These are phyloP conservation scores for Cariama cristata DNA, from an alignment of 2,113 vertebrate genomes.

Conservation along the genomic window DNA sequence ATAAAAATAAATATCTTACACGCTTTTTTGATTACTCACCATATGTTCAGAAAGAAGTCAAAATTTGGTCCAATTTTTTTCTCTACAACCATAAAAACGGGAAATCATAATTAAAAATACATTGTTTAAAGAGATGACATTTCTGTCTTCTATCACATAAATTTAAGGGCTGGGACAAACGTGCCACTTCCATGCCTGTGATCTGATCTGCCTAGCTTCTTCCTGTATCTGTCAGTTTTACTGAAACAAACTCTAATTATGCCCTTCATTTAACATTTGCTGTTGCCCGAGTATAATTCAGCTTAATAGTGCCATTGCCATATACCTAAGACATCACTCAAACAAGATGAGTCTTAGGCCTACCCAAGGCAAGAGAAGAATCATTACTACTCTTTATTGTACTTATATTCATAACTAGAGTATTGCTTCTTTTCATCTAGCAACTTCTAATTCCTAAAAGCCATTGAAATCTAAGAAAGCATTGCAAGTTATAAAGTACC, in stretches of 20 bases:
- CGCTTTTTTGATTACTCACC: not conserved
- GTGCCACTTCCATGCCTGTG: not conserved
- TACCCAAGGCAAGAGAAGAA: not conserved
- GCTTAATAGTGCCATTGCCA: not conserved
- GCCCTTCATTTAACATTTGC: not conserved
- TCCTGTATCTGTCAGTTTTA: not conserved
- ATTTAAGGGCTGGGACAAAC: not conserved
- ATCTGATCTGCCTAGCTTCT: not conserved
- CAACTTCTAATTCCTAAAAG: not conserved
- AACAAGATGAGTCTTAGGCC: not conserved
- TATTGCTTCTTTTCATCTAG: slow-evolving; percentile 8
- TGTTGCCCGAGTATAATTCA: not conserved
- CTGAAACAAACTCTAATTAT: not conserved
- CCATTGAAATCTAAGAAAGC: not conserved
- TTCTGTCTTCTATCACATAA: not conserved
- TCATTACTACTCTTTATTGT: not conserved
- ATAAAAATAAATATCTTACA: not conserved
- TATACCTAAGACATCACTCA: not conserved
- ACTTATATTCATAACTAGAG: not conserved
- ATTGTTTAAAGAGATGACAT: not conserved
- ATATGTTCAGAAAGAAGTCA: not conserved
- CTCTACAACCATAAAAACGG: not conserved
- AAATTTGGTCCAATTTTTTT: not conserved
- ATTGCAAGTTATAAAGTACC: not conserved
- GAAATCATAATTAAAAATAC: not conserved